phyloP scores from a whole-genome alignment of 1,140 invertebrate genomes.

The Thrips palmi region DNA sequence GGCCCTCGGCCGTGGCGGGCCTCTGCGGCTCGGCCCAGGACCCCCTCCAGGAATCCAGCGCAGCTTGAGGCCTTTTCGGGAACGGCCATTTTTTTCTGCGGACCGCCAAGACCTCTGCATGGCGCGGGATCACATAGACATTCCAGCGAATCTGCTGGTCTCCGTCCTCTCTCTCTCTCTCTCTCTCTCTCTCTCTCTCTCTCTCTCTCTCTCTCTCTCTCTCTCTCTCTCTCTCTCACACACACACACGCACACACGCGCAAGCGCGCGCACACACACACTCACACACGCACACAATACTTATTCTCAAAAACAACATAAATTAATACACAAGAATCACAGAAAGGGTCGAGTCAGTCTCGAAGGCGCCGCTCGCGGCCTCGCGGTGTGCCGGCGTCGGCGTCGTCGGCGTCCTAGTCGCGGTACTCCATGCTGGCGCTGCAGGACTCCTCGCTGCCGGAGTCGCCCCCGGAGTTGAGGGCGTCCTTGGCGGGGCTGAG shows the following conservation, averaged over 20 bases:
- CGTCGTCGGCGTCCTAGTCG: not conserved
- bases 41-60: no score
- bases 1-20: no score
- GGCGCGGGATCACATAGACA: no score
- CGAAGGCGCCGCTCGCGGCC: not conserved
- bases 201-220: not conserved
- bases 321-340: not conserved
- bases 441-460: slow-evolving; percentile 15
- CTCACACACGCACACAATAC: not conserved
- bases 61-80: no score
- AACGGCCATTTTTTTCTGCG: no score
- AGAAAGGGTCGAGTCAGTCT: not conserved
- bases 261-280: slow-evolving; percentile 5
- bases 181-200: not conserved
- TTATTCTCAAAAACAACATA: not conserved
- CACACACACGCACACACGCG: slow-evolving; percentile 8
- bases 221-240: slow-evolving; percentile 1
- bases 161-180: not conserved
- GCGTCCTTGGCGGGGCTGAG: slow-evolving; percentile 7
- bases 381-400: not conserved
- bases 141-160: no score
- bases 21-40: no score
- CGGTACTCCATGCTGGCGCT: slow-evolving; percentile 10
- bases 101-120: no score
- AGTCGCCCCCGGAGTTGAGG: slow-evolving; percentile 12